Base-by-base conservation (phyloP, 2,113 vertebrate species). In the Cebus imitator region DNA sequence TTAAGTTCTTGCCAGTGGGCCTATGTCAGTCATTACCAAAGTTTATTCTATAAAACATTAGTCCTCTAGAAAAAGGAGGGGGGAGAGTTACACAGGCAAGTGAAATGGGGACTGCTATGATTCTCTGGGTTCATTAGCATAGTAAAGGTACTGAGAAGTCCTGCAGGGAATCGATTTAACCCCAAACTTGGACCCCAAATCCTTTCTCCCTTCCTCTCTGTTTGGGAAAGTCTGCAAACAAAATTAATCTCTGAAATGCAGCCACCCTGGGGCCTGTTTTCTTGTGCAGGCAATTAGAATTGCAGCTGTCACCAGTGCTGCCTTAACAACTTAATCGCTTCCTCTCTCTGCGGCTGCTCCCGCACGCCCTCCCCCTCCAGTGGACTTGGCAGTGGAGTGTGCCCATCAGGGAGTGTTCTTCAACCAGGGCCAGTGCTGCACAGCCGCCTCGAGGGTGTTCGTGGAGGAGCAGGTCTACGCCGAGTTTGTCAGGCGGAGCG, bases 391-490 rank as follows among this genome's bases (percentile, higher is more conserved):
- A 2, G 99, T 99, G 95, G 99, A 99, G 96, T 99, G 99, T 84
- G 99, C 99, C 91, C 99, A 99, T 94, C 99, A 99, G 97, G 99
- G 99, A 1, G 99, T 99, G 23, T 99, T 99, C 98, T 99, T 99
- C 97, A 99, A 99, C 97, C 99, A 99, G 98, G 99, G 99, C 90
- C 99, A 99, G 97, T 99, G 99, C 98, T 99, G 99, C 98, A 99
- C 99, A 0, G 99, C 99, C 0, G 99, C 99, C 35, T 99, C 99
- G 0, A 98, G 99, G 0, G 98, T 99, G 64, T 99, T 99, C 23
- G 99, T 99, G 98, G 99, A 99, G 93, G 99, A 99, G 94, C 98
- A 98, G 73, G 97, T 99, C 40, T 99, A 99, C 35, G 97, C 99
- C 0, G 99, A 99, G 98, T 99, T 99, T 13, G 99, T 99, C 95